Base-by-base conservation (phyloP, 2,113 vertebrate genomes). In the Accipiter cooperii region DNA sequence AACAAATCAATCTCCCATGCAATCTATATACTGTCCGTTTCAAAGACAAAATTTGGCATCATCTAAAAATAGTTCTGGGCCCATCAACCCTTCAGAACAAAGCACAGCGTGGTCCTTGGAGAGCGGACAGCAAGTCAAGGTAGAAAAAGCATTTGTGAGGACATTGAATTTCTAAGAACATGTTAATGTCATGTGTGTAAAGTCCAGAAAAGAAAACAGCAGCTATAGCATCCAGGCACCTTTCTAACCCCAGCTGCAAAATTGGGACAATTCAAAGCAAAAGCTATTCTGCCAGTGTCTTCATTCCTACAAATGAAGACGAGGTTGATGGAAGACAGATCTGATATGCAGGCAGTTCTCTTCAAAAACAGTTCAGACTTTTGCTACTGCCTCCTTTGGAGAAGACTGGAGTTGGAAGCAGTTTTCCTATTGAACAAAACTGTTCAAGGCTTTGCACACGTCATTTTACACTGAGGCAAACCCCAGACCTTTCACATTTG, bases 321-420 rank as follows among this genome's bases (percentile, higher is more conserved):
- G 11, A 82, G 18, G 13, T 17, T 20, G 34, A 74, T 36, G 19
- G 33, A 58, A 52, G 29, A 74, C 29, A 73, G 65, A 63, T 36
- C 26, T 6, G 14, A 57, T 25, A 69, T 0, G 3, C 11, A 31
- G 13, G 12, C 1, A 2, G 6, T 24, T 75, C 31, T 52, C 14
- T 20, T 24, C 22, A 57, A 64, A 40, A 83, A 7, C 17, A 36
- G 8, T 7, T 33, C 6, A 63, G 34, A 75, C 16, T 38, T 91
- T 75, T 61, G 9, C 24, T 83, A 17, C 25, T 4, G 3, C 21
- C 16, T 65, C 21, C 68, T 49, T 40, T 60, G 69, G 29, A 79
- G 47, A 51, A 51, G 20, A 47, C 0, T 1, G 8, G 55, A 46
- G 36, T 6, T 64, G 51, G 46, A 84, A 51, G 25, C 10, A 33